A percentile compares a stretch with the other conserved stretches of the same genome.
Conservation (phyloP, 1,140 invertebrate genomes). For the Archegozetes longisetosus region DNA sequence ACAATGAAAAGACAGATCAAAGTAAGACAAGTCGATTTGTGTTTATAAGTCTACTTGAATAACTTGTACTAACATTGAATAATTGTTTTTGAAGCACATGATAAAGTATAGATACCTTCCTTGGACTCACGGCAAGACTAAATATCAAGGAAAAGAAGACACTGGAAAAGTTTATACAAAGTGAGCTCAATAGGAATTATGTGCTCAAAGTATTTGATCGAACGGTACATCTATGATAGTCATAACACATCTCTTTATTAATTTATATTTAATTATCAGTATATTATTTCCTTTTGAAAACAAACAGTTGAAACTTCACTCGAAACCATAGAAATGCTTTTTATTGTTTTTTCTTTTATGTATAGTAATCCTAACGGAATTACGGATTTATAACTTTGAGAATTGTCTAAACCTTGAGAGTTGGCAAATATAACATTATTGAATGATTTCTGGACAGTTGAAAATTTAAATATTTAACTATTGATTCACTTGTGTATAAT, state of each 20-base stretch:
- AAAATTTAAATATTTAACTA: too few species aligned
- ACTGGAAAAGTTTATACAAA: conserved; percentile 28
- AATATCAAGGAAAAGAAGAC: conserved; percentile 41
- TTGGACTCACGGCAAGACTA: conserved; percentile 93
- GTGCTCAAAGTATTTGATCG: neutral
- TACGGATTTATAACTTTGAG: neutral
- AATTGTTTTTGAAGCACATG: conserved; percentile 73
- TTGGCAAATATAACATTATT: too few species aligned
- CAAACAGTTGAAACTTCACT: too few species aligned
- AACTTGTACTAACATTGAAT: conserved; percentile 1
- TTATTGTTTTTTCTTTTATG: neutral
- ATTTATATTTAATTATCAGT: neutral
- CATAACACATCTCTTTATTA: neutral
- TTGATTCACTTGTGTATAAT: too few species aligned
- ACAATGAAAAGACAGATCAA: conserved; percentile 99
- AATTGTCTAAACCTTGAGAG: too few species aligned
- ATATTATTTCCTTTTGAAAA: neutral
- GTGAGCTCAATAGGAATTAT: conserved; percentile 16
- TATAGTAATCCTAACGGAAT: neutral
- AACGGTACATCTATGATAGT: neutral
- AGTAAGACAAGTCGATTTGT: conserved; percentile 38
- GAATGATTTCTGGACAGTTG: too few species aligned
- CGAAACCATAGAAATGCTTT: neutral
- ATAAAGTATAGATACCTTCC: conserved; percentile 97
- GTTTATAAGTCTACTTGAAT: neutral